Percentiles rank a stretch among this genome's conserved stretches.
phyloP scores from a whole-genome alignment of 2,113 vertebrate genomes.

The Myotis yumanensis region DNA sequence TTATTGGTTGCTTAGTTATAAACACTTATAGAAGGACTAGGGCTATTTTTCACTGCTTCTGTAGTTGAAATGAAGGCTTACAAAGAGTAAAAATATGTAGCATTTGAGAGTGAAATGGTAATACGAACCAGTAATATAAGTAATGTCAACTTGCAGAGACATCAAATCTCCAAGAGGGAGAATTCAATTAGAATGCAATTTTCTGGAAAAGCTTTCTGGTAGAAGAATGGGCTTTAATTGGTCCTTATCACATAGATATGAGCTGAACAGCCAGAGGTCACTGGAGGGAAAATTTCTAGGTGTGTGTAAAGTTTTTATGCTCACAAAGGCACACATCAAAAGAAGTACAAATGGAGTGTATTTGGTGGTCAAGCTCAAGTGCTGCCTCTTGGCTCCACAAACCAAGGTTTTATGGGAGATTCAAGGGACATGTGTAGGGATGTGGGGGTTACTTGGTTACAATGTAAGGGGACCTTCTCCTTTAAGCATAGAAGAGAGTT shows the following conservation, averaged over 20 bases:
- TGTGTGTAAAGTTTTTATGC: background rate
- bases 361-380: rapidly evolving
- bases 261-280: background rate
- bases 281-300: background rate
- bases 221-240: background rate
- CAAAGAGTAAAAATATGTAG: background rate
- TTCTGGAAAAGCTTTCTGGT: background rate
- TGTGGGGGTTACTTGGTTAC: background rate
- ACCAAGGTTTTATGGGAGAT: background rate
- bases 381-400: background rate
- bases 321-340: background rate
- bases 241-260: background rate
- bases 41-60: background rate
- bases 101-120: background rate
- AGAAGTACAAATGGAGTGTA: background rate
- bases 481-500: background rate
- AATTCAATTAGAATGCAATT: background rate
- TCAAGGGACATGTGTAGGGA: background rate
- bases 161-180: background rate
- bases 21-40: background rate
- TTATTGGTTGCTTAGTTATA: background rate
- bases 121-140: background rate
- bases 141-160: background rate
- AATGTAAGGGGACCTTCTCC: background rate
- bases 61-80: background rate